Evolutionary conservation across 2,113 vertebrate genomes (phyloP).

Genomic region (Piaya cayana): DNA sequence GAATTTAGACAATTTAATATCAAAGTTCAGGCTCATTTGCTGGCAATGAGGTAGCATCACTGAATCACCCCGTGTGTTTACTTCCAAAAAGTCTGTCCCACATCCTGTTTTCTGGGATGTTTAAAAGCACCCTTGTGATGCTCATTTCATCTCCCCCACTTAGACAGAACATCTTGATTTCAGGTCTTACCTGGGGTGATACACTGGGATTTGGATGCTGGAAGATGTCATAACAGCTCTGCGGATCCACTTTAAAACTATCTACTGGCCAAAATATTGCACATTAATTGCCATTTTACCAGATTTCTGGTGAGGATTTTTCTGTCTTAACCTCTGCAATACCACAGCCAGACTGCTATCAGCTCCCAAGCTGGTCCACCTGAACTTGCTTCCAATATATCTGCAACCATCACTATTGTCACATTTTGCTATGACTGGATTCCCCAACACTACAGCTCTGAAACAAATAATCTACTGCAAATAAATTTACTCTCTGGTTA

Average conservation of each 20-base stretch:
- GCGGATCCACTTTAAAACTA: not conserved
- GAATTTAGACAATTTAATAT: constrained; percentile 10
- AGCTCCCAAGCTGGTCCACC: not conserved
- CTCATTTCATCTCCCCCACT: not conserved
- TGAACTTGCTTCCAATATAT: not conserved
- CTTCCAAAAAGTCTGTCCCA: not conserved
- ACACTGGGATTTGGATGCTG: not conserved
- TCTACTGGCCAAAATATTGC: not conserved
- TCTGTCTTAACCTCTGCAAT: not conserved
- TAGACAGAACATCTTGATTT: not conserved
- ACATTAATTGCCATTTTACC: not conserved
- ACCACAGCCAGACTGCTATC: not conserved
- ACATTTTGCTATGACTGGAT: not conserved
- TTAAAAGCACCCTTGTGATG: not conserved
- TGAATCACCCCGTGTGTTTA: not conserved
- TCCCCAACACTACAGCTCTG: not conserved
- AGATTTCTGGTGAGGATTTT: not conserved
- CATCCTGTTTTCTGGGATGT: constrained; percentile 25
- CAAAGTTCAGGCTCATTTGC: constrained; percentile 5
- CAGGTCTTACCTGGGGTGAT: not conserved
- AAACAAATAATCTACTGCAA: not conserved
- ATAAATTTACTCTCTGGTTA: not conserved
- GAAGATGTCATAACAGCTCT: not conserved
- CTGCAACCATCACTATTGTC: not conserved
- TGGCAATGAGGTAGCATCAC: not conserved